Base-by-base conservation (phyloP, 1,140 invertebrate species). In the Drosophila watanabei region DNA sequence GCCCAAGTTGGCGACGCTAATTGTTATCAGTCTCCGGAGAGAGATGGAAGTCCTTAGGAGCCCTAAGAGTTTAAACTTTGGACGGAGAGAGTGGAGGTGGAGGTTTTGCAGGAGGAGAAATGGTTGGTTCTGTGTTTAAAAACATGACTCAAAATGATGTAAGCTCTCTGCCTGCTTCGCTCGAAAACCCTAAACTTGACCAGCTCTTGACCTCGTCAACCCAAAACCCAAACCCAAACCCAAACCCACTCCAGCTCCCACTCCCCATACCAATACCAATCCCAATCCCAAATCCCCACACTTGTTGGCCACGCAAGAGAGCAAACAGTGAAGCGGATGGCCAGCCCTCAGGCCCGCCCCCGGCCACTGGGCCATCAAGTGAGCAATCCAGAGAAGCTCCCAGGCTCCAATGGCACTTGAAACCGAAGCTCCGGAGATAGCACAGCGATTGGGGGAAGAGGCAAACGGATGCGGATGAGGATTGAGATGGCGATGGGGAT, bases 321-420 rank as follows among this genome's bases (percentile, higher is more conserved):
- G 41, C 66, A 73, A 73, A 73, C 70, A 73, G 41, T 72, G 37
- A 41, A 33, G 32, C 46, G 49, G 49, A 16, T 51, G 64, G 18
- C 35, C 59, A 46, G 30, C 13, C 8, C 14, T 5, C 11, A 24
- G 7, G 8, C 39, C 16, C n/a, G 4, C 4, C 48, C 54, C 18
- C 41, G 14, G 28, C 46, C 37, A 60, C n/a, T 49, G 49, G 60
- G 43, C 80, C 82, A 78, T 81, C 82, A 85, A 85, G 82, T 68
- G 81, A 75, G 77, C 81, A 83, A 80, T 83, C 81, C 59, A 60
- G 46, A 65, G 73, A 49, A 46, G 78, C 72, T 61, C 5, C 70
- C 54, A 28, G 33, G 33, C 57, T 75, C 70, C 72, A 54, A 52
- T 75, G 70, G 37, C 72, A 75, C 70, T 75, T 75, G 69, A 73